phyloP scores from a whole-genome alignment of 1,140 invertebrate genomes.

The Cryptotermes secundus region DNA sequence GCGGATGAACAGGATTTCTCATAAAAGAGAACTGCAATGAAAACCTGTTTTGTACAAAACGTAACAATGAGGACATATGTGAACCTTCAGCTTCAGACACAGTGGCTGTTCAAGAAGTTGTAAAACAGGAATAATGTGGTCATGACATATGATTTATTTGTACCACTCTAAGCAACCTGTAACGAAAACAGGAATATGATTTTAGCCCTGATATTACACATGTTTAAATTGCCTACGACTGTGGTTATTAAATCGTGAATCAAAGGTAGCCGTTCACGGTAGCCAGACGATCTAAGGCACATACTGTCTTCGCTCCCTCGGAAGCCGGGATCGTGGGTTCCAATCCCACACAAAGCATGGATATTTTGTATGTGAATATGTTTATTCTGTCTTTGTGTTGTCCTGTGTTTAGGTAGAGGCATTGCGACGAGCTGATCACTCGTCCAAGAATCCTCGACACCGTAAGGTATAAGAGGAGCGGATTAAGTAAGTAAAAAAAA shows the following conservation, averaged over 20 bases:
- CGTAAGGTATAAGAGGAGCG: too few species aligned
- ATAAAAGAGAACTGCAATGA: neutral
- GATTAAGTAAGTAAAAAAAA: too few species aligned
- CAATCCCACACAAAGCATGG: too few species aligned
- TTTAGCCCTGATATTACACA: neutral
- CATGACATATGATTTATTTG: conserved; percentile 14
- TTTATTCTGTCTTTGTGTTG: too few species aligned
- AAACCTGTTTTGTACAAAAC: neutral
- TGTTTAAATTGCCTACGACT: neutral
- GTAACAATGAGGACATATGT: neutral
- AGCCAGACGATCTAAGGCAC: neutral
- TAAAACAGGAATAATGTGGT: conserved; percentile 18
- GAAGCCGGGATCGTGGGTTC: too few species aligned
- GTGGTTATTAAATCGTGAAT: neutral
- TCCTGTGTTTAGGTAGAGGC: too few species aligned
- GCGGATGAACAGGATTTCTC: neutral
- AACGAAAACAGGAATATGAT: neutral
- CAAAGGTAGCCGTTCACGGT: neutral
- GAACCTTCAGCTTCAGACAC: neutral
- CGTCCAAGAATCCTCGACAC: too few species aligned
- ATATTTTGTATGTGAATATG: too few species aligned
- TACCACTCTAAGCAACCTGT: neutral
- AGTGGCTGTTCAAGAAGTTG: neutral
- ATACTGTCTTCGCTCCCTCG: too few species aligned
- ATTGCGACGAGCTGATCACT: too few species aligned